Base-by-base conservation (phyloP, 2,888 invertebrate genomes). In the Pristionchus arcanus region DNA sequence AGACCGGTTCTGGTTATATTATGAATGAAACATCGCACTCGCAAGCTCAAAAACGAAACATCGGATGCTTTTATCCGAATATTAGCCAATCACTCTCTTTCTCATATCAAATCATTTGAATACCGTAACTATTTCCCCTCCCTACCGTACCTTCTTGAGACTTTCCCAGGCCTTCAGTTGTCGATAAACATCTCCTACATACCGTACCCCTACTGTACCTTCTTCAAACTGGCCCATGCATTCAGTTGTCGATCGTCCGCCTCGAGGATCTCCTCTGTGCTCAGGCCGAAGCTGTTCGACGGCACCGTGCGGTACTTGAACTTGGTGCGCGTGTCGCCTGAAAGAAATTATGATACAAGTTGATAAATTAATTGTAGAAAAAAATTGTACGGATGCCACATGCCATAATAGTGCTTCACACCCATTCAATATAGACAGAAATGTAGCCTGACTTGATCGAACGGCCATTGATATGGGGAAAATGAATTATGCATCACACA, bases 231-330 rank as follows among this genome's bases (percentile, higher is more conserved):
- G 93, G 97, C 98, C 99, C 99, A 99, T 93, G 97, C 97, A 94
- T 99, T 99, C 16, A 99, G 96, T 95, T 99, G 98, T 92, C 97
- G 97, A 95, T 99, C 99, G 94, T 98, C 97, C 0, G 98, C 98
- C 93, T 97, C 96, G 90, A 99, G 96, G 94, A 99, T 98, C 97
- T 99, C 99, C 94, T 98, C 98, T 83, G 97, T 96, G 11, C 97
- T 97, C 42, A 99, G 96, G 0, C 99, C 99, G 96, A 97, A 99
- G 96, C 97, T 97, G 95, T 98, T 98, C 0, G 98, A 97, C 71
- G 97, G 91, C 25, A 96, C 98, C 95, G 97, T 96, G 53, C 98
- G 96, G 95, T 99, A 99, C 95, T 98, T 98, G 96, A 98, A 99
- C 71, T 96, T 96, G 91, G 98, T 98, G 0, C 98, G 98, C 93